phyloP scores from a whole-genome alignment of 2,888 invertebrate genomes.

The Balanococcus diminutus region DNA sequence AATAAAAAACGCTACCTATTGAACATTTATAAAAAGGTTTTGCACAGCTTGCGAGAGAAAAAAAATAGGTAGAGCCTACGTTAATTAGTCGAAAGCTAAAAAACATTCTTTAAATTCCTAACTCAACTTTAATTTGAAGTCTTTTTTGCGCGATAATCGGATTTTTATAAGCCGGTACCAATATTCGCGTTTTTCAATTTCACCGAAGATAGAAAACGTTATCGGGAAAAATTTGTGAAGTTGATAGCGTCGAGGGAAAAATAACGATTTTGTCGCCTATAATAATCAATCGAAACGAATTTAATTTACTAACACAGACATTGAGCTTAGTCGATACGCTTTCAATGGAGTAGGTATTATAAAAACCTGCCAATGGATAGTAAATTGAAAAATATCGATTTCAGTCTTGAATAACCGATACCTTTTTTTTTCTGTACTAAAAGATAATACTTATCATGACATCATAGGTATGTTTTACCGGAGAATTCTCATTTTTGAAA shows the following conservation, averaged over 20 bases:
- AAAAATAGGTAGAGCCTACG: not conserved
- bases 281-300: slow-evolving; percentile 39
- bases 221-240: slow-evolving; percentile 20
- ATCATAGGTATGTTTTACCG: not conserved
- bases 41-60: not conserved
- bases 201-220: slow-evolving; percentile 24
- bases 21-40: not conserved
- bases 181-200: slow-evolving; percentile 40
- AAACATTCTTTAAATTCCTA: slow-evolving; percentile 12
- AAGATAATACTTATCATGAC: not conserved
- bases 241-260: slow-evolving; percentile 39
- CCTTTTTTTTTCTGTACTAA: slow-evolving; percentile 1
- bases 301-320: slow-evolving; percentile 36
- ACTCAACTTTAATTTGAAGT: not conserved
- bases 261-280: slow-evolving; percentile 40
- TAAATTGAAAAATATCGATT: slow-evolving; percentile 43
- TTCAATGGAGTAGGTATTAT: slow-evolving; percentile 22
- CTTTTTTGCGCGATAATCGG: not conserved
- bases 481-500: not conserved
- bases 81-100: slow-evolving; percentile 3
- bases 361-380: slow-evolving; percentile 35
- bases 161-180: slow-evolving; percentile 13
- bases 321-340: slow-evolving; percentile 19
- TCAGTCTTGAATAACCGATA: slow-evolving; percentile 6
- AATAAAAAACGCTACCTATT: not conserved